These are phyloP conservation scores for Mormyrus iriodes DNA, from an alignment of 2,113 vertebrate species.

Conservation along the genomic window DNA sequence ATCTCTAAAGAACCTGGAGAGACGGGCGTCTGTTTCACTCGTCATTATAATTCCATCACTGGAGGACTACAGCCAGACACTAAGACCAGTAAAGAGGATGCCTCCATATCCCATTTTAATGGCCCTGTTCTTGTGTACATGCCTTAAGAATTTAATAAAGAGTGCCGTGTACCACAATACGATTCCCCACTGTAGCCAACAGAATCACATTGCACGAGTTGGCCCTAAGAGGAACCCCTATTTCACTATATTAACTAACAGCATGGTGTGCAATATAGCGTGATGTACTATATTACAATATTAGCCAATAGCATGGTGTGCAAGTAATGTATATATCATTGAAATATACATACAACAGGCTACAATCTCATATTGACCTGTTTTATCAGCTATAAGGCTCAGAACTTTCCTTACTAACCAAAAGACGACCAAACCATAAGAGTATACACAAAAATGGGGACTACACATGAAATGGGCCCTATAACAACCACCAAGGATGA, in stretches of 20 bases:
- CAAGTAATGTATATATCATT: not conserved
- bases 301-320: not conserved
- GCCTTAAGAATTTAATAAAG: not conserved
- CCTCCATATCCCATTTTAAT: not conserved
- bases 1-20: not conserved
- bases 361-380: not conserved
- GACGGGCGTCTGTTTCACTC: not conserved
- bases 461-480: not conserved
- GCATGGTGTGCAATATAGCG: not conserved
- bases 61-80: not conserved
- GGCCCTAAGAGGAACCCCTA: not conserved
- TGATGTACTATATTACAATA: not conserved
- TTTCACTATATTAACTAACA: not conserved
- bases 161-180: not conserved
- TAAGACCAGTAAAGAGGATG: not conserved
- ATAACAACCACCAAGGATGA: not conserved
- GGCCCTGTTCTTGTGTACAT: not conserved
- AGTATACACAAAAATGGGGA: not conserved
- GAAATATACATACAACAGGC: not conserved
- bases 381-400: not conserved
- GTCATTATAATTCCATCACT: not conserved
- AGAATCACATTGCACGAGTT: not conserved
- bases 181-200: not conserved
- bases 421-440: not conserved
- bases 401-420: not conserved